phyloP scores from a whole-genome alignment of 2,113 vertebrate genomes.

The Dascyllus trimaculatus region DNA sequence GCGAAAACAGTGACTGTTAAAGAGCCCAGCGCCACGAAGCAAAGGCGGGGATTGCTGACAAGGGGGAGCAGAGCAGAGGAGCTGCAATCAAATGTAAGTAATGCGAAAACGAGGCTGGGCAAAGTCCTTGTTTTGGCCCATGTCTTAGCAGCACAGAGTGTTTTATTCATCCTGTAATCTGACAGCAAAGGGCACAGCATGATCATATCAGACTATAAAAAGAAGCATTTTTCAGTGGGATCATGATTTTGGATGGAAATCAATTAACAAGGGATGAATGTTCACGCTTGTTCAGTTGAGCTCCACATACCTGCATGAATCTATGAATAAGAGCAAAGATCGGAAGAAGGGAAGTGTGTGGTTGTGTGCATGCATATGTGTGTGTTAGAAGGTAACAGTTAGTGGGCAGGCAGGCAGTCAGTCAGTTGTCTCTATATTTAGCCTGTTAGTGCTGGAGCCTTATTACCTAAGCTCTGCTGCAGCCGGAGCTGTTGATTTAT shows the following conservation, averaged over 20 bases:
- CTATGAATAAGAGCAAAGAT: constrained; percentile 23
- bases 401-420: constrained; percentile 71
- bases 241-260: constrained; percentile 20
- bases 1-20: constrained; percentile 37
- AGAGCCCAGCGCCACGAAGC: constrained; percentile 1
- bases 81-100: constrained; percentile 29
- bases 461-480: constrained; percentile 80
- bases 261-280: constrained; percentile 2
- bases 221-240: neutral
- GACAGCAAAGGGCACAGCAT: neutral
- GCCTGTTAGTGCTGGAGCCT: constrained; percentile 71
- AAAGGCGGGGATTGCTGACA: constrained; percentile 38
- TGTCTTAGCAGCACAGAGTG: neutral
- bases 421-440: constrained; percentile 79
- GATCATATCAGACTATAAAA: constrained; percentile 3
- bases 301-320: neutral
- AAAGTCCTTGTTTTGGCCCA: constrained; percentile 17
- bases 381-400: constrained; percentile 61
- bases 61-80: constrained; percentile 28
- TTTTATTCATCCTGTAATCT: constrained; percentile 2
- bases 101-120: constrained; percentile 21
- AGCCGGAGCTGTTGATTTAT: constrained; percentile 80
- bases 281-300: neutral
- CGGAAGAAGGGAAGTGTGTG: constrained; percentile 3
- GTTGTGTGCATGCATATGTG: constrained; percentile 6